Percentiles rank a stretch among this genome's conserved stretches.
phyloP scores from a whole-genome alignment of 2,888 invertebrate species.

The Drepanosiphum platanoidis region DNA sequence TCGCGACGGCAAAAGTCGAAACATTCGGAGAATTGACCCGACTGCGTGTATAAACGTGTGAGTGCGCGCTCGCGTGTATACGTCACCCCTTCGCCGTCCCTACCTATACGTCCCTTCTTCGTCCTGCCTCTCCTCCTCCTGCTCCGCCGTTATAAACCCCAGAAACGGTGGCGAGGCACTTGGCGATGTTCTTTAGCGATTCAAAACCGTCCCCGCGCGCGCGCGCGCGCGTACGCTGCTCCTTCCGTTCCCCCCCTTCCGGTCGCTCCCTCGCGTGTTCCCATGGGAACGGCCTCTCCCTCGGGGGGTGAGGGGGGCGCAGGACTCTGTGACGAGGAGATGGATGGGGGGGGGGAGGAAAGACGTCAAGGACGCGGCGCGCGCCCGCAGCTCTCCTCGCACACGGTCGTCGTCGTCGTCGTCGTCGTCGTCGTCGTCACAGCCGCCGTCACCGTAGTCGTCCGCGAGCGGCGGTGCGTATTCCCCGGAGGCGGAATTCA shows the following conservation, averaged over 20 bases:
- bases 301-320: conserved; percentile 66
- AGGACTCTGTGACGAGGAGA: conserved; percentile 71
- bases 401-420: background rate
- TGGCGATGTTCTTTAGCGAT: conserved; percentile 57
- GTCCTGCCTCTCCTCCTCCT: background rate
- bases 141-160: background rate
- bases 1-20: conserved; percentile 47
- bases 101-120: background rate
- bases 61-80: background rate
- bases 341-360: conserved; percentile 66
- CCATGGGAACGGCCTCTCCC: conserved; percentile 71
- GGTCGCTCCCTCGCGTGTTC: conserved; percentile 67
- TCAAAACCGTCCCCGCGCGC: conserved; percentile 17
- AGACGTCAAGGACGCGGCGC: conserved; percentile 48
- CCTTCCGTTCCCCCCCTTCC: background rate
- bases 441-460: conserved; percentile 1
- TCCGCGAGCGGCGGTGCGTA: conserved; percentile 29
- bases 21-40: conserved; percentile 55
- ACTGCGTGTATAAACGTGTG: conserved; percentile 1
- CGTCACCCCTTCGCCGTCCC: background rate
- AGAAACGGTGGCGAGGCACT: conserved; percentile 20
- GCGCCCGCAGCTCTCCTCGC: conserved; percentile 21
- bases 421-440: background rate
- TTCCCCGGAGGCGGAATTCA: conserved; percentile 67
- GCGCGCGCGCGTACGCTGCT: background rate